Evolutionary conservation across 2,797 vertebrate species (phyloP).

Genomic region (Xiphophorus birchmanni): DNA sequence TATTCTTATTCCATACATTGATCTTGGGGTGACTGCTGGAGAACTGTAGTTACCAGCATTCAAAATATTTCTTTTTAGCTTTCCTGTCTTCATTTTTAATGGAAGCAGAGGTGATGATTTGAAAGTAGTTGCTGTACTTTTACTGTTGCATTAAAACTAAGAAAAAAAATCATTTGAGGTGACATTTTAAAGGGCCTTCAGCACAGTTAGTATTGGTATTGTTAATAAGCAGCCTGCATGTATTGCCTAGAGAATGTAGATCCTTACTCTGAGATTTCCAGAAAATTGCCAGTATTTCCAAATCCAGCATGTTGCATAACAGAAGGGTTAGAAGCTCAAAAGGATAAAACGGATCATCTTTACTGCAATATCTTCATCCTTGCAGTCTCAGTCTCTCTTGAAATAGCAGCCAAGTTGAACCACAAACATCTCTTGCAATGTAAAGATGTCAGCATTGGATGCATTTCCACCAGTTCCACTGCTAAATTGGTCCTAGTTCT

Average conservation of each 20-base stretch:
- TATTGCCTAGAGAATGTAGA: neutral
- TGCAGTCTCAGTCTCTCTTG: neutral
- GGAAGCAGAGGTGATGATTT: neutral
- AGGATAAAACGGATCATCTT: neutral
- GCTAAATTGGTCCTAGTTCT: neutral
- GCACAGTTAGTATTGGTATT: neutral
- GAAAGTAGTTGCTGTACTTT: neutral
- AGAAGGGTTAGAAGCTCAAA: neutral
- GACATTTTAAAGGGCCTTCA: neutral
- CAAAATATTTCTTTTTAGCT: neutral
- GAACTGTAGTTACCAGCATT: neutral
- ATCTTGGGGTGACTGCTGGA: neutral
- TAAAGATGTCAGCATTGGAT: neutral
- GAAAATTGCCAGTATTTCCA: neutral
- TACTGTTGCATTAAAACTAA: neutral
- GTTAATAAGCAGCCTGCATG: neutral
- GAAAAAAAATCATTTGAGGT: neutral
- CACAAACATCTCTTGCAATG: neutral
- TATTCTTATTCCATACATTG: neutral
- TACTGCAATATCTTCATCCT: neutral
- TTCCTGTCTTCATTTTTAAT: neutral
- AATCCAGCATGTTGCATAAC: conserved; percentile 1
- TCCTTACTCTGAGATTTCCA: neutral
- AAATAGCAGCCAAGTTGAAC: neutral
- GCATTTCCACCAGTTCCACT: neutral